A percentile compares a stretch with the other conserved stretches of the same genome.
phyloP scores from a whole-genome alignment of 2,797 vertebrate genomes.

The Pantherophis alleghaniensis region DNA sequence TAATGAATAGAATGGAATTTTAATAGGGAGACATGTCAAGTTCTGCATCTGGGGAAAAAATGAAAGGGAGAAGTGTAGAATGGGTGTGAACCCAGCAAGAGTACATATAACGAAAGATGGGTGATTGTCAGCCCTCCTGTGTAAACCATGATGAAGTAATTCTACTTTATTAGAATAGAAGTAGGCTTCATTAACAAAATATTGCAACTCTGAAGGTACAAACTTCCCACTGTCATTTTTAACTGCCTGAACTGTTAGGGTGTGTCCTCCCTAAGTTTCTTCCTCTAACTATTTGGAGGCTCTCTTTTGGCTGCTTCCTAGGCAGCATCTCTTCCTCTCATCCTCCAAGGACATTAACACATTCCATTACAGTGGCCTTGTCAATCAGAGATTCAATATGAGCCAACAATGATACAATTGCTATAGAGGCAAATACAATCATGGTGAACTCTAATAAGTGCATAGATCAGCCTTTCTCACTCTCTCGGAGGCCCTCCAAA shows the following conservation, averaged over 20 bases:
- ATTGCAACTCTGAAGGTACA: not conserved
- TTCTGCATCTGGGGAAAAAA: not conserved
- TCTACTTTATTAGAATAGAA: not conserved
- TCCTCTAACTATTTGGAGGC: not conserved
- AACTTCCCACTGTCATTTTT: too few relatives aligned
- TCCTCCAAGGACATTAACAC: not conserved
- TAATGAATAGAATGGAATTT: not conserved
- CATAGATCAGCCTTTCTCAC: not conserved
- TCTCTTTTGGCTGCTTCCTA: not conserved
- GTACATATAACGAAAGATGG: not conserved
- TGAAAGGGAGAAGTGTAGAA: not conserved
- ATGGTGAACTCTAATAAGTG: not conserved
- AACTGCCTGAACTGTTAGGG: not conserved
- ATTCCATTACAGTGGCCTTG: not conserved
- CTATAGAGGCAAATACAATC: not conserved
- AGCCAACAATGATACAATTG: not conserved
- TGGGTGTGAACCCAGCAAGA: not conserved
- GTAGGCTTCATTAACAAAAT: not conserved
- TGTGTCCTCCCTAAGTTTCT: not conserved
- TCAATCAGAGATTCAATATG: not conserved
- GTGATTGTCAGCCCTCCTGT: not conserved
- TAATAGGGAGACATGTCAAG: not conserved
- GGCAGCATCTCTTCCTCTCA: not conserved
- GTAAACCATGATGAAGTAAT: not conserved
- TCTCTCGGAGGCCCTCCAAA: too few relatives aligned